phyloP scores from a whole-genome alignment of 2,888 invertebrate species.

The Syritta pipiens region DNA sequence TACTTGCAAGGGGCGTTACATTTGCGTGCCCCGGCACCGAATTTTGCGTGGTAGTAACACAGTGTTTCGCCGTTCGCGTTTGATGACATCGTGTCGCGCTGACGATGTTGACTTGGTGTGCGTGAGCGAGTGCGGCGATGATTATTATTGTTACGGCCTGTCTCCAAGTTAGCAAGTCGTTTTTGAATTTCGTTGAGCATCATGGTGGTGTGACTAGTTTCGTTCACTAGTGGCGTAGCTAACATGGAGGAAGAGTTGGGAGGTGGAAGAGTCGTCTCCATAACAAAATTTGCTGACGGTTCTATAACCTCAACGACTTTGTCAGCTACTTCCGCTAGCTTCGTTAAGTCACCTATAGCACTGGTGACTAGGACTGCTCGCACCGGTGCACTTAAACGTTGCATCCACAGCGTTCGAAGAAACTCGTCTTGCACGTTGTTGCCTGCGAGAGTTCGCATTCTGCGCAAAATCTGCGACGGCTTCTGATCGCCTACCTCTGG shows the following conservation, averaged over 20 bases:
- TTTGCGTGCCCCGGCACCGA: slow-evolving; percentile 1
- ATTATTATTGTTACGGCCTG: neutral
- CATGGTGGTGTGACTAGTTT: neutral
- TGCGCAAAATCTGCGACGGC: neutral
- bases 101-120: neutral
- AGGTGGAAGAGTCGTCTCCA: neutral
- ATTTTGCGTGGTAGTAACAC: neutral
- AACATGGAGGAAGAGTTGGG: neutral
- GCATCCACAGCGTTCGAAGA: neutral
- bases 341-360: neutral
- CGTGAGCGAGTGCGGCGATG: too few relatives aligned
- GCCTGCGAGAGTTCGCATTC: neutral
- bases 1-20: neutral
- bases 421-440: neutral
- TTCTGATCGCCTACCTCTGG: neutral
- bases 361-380: neutral
- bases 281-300: neutral
- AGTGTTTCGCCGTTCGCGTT: neutral
- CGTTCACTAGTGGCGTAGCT: too few relatives aligned
- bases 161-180: neutral
- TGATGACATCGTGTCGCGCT: neutral
- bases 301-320: neutral
- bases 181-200: neutral
- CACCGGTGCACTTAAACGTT: neutral
- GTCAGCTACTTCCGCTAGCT: neutral